Percentiles rank a stretch among this genome's conserved stretches.
Evolutionary conservation across 2,888 invertebrate species (phyloP).

Genomic region (Melieria crassipennis): DNA sequence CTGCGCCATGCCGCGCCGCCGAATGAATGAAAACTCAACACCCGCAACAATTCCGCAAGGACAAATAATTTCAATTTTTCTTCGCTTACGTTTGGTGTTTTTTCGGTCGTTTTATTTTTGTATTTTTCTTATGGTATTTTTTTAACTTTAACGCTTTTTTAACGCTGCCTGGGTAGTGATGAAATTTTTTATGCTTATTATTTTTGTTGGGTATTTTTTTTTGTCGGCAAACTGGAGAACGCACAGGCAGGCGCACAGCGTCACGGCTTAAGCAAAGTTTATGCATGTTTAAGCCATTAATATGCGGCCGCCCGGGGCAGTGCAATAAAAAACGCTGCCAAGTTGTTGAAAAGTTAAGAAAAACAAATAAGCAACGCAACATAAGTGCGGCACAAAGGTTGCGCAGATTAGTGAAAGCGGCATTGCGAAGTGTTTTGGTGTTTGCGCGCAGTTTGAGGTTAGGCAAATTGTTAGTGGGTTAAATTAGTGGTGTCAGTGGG

Average conservation of each 20-base stretch:
- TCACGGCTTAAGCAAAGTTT: conserved; percentile 51
- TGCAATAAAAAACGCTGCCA: not conserved
- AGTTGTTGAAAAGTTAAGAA: too few relatives aligned
- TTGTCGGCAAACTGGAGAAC: too few relatives aligned
- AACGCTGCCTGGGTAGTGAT: not conserved
- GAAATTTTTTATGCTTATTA: not conserved
- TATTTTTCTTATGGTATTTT: conserved; percentile 19
- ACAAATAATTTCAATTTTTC: conserved; percentile 50
- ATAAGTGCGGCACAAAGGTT: not conserved
- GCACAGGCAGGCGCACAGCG: conserved; percentile 4
- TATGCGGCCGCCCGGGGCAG: conserved; percentile 12
- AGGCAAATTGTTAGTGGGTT: too few relatives aligned
- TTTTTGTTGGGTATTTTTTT: conserved; percentile 2
- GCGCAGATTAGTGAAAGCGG: not conserved
- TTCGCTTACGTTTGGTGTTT: conserved; percentile 21
- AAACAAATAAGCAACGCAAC: not conserved
- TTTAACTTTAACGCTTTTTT: not conserved
- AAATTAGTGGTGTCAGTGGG: too few relatives aligned
- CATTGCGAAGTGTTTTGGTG: too few relatives aligned
- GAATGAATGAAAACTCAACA: conserved; percentile 17
- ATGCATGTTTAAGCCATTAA: conserved; percentile 47
- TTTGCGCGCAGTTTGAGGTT: too few relatives aligned
- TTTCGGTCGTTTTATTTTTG: conserved; percentile 14
- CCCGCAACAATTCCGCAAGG: conserved; percentile 42
- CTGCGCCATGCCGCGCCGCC: not conserved